phyloP scores from a whole-genome alignment of 2,797 vertebrate genomes.

The Danio jaintianensis region DNA sequence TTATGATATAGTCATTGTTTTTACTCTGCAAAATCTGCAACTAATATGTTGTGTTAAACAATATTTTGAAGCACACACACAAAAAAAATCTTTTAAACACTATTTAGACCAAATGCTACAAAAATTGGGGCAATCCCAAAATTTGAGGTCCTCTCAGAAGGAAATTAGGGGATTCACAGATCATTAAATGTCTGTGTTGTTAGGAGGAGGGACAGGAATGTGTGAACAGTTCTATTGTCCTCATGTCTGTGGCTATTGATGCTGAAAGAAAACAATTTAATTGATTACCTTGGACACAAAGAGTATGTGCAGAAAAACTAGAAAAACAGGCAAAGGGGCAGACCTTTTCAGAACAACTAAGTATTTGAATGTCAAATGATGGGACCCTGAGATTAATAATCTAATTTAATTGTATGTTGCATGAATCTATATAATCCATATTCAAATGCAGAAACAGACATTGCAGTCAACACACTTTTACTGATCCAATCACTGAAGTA shows the following conservation, averaged over 20 bases:
- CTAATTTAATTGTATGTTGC: neutral
- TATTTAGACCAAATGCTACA: neutral
- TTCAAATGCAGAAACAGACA: neutral
- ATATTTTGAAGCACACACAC: no score
- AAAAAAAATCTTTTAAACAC: no score
- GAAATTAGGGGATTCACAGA: slow-evolving; percentile 35
- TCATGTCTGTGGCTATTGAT: slow-evolving; percentile 21
- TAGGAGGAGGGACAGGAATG: slow-evolving; percentile 17
- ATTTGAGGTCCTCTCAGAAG: slow-evolving; percentile 6
- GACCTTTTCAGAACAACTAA: neutral
- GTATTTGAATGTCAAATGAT: neutral
- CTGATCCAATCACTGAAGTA: neutral
- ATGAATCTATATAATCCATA: neutral
- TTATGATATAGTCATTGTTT: no score
- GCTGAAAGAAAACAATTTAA: slow-evolving; percentile 23
- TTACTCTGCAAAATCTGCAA: no score
- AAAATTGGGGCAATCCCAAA: neutral
- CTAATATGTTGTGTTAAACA: no score
- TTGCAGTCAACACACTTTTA: neutral
- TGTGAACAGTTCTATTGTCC: slow-evolving; percentile 37
- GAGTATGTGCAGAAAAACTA: slow-evolving; percentile 6
- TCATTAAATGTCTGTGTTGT: slow-evolving; percentile 30
- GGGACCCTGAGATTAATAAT: neutral
- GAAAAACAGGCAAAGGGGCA: neutral
- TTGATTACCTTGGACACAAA: slow-evolving; percentile 23